Evolutionary conservation across 2,797 vertebrate species (phyloP).

Genomic region (Anguilla marmorata): DNA sequence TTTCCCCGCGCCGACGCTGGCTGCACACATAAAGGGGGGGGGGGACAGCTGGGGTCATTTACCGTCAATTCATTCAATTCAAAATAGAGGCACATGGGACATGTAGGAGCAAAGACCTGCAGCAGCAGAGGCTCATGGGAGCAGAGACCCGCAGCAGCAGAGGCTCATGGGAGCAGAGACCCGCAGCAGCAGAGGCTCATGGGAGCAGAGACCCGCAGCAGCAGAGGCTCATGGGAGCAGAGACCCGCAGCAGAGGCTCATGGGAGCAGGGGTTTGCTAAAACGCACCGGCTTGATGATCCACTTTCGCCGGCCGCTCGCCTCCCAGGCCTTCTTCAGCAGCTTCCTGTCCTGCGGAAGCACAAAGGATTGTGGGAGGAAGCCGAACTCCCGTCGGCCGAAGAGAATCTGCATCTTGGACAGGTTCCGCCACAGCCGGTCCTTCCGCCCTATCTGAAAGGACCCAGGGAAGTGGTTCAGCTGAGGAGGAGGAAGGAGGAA

Average conservation of each 20-base stretch:
- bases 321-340: slow-evolving; percentile 90
- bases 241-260: no score
- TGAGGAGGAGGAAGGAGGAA: slow-evolving; percentile 51
- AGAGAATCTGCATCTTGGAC: slow-evolving; percentile 88
- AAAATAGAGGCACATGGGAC: no score
- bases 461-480: slow-evolving; percentile 97
- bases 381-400: slow-evolving; percentile 89
- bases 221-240: no score
- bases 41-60: not conserved
- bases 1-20: slow-evolving; percentile 93
- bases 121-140: not conserved
- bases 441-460: slow-evolving; percentile 96
- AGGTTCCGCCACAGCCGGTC: slow-evolving; percentile 94
- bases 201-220: no score
- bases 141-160: not conserved
- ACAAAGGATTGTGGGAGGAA: slow-evolving; percentile 94
- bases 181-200: not conserved
- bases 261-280: not conserved
- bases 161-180: not conserved
- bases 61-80: not conserved
- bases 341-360: slow-evolving; percentile 92
- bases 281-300: slow-evolving; percentile 92
- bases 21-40: slow-evolving; percentile 59
- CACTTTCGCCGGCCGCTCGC: slow-evolving; percentile 82
- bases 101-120: no score